Evolutionary conservation across 1,140 invertebrate genomes (phyloP).

Genomic region (Octopus bimaculoides): DNA sequence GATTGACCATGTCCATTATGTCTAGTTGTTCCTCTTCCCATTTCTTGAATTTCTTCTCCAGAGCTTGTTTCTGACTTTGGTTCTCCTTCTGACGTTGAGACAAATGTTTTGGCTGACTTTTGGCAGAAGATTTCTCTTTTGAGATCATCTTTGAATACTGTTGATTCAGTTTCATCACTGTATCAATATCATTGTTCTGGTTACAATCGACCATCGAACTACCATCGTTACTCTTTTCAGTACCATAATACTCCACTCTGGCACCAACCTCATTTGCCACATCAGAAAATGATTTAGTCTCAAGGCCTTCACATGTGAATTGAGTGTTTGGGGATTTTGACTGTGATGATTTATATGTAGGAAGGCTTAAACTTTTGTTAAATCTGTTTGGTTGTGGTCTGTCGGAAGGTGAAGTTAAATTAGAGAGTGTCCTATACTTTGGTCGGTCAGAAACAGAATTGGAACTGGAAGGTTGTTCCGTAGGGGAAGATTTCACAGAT

Average conservation of each 20-base stretch:
- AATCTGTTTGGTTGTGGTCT: too few relatives aligned
- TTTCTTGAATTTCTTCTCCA: constrained; percentile 42
- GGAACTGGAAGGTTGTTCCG: background rate
- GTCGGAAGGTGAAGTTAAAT: background rate
- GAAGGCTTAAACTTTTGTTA: too few relatives aligned
- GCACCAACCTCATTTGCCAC: background rate
- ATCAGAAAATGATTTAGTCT: background rate
- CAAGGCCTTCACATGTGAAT: background rate
- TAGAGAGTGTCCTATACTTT: background rate
- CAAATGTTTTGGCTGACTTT: background rate
- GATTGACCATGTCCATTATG: constrained; percentile 46
- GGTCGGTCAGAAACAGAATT: background rate
- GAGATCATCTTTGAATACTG: background rate
- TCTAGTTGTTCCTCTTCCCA: constrained; percentile 45
- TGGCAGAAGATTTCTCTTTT: background rate
- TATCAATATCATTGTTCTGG: background rate
- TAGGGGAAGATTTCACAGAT: background rate
- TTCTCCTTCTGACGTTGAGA: background rate
- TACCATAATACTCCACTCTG: background rate
- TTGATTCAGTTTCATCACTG: background rate
- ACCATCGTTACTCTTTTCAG: background rate
- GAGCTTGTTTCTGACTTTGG: constrained; percentile 11
- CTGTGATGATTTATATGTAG: background rate
- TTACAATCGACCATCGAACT: background rate
- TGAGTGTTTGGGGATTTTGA: background rate